phyloP scores from a whole-genome alignment of 1,140 invertebrate species.

The Lycorma delicatula region DNA sequence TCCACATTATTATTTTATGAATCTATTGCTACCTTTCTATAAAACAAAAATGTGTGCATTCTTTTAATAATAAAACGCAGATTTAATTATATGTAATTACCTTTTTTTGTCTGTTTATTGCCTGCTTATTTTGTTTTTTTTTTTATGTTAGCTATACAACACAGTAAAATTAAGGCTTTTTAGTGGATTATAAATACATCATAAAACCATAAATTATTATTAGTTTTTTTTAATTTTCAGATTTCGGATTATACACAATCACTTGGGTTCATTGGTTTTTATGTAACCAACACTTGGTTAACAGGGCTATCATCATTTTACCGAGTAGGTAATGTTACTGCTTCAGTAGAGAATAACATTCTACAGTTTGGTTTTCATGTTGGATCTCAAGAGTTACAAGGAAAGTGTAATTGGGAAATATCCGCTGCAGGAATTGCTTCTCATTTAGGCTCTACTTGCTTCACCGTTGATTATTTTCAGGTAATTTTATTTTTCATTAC shows the following conservation, averaged over 20 bases:
- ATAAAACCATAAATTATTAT: no score
- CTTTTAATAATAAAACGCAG: no score
- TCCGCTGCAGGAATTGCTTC: constrained; percentile 55
- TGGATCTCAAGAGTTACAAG: constrained; percentile 66
- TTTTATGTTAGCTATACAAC: no score
- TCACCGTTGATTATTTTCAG: constrained; percentile 60
- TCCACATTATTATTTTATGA: no score
- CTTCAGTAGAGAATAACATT: constrained; percentile 61
- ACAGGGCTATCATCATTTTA: constrained; percentile 69
- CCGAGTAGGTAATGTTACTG: constrained; percentile 64
- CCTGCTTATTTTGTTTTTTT: no score
- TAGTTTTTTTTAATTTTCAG: neutral
- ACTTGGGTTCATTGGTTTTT: constrained; percentile 54
- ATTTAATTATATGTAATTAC: no score
- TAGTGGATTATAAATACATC: no score
- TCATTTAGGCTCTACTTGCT: constrained; percentile 57
- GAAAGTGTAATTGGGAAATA: constrained; percentile 67
- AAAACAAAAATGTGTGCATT: no score
- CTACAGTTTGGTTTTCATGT: constrained; percentile 54
- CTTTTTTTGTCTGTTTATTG: no score
- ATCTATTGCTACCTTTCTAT: no score
- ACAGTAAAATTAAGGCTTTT: no score
- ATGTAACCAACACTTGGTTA: constrained; percentile 60
- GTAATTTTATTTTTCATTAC: no score
- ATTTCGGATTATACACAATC: constrained; percentile 56